These are phyloP conservation scores for Diphyllodes magnificus DNA, from an alignment of 2,113 vertebrate species.

Conservation along the genomic window DNA sequence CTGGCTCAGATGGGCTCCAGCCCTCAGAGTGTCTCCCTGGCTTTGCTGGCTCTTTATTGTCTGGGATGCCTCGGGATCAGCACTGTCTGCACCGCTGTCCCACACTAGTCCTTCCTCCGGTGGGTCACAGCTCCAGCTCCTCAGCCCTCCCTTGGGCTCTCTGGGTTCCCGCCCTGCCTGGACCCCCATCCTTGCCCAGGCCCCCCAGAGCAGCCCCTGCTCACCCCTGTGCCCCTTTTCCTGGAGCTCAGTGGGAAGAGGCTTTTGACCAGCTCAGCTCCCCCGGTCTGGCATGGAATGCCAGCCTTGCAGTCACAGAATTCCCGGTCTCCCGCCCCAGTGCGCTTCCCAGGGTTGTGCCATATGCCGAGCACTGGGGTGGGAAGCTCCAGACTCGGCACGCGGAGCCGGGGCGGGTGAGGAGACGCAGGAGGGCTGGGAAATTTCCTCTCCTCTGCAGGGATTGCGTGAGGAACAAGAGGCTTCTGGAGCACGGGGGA, in stretches of 20 bases:
- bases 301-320: background rate
- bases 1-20: background rate
- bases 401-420: background rate
- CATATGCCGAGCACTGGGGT: background rate
- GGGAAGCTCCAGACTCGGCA: background rate
- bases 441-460: background rate
- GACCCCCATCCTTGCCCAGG: too few species aligned
- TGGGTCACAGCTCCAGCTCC: too few species aligned
- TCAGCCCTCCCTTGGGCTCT: background rate
- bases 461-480: background rate
- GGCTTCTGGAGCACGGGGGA: background rate
- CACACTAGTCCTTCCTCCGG: too few species aligned
- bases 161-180: background rate
- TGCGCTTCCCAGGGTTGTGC: background rate
- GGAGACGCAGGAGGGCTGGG: background rate
- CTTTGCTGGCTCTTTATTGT: too few species aligned
- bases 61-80: background rate
- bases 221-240: background rate
- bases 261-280: background rate
- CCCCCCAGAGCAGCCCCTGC: background rate
- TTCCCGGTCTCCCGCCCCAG: background rate
- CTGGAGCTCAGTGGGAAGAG: background rate
- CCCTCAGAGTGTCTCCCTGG: background rate
- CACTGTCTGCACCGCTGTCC: too few species aligned
- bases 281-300: background rate